Evolutionary conservation across 2,888 invertebrate genomes (phyloP).

Genomic region (Campoplex nolae): DNA sequence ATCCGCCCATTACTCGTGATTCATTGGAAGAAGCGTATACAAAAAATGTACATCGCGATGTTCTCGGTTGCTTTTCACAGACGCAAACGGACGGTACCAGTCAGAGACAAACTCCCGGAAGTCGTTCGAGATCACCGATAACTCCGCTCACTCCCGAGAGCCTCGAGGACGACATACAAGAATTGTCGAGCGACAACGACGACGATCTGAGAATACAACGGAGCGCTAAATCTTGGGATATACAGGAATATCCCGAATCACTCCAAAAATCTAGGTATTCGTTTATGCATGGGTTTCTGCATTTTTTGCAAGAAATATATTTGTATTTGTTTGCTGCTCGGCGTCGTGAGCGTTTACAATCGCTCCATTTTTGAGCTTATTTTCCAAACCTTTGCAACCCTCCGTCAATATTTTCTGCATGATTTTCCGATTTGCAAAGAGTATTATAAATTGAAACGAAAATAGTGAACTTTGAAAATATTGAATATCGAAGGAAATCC

Average conservation of each 20-base stretch:
- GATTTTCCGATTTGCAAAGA: too few species aligned
- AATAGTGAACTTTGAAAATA: background rate
- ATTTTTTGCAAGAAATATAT: too few species aligned
- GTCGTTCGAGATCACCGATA: conserved; percentile 77
- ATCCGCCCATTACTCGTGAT: conserved; percentile 30
- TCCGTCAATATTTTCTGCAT: too few species aligned
- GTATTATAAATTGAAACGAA: background rate
- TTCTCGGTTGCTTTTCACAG: conserved; percentile 35
- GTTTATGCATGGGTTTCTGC: background rate
- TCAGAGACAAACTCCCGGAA: conserved; percentile 78
- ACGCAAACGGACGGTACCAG: conserved; percentile 81
- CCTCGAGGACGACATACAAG: conserved; percentile 75
- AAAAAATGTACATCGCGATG: background rate
- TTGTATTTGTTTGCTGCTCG: too few species aligned
- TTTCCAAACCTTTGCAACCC: too few species aligned
- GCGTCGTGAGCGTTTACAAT: too few species aligned
- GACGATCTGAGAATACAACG: conserved; percentile 72
- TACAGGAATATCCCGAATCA: conserved; percentile 73
- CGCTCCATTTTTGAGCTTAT: too few species aligned
- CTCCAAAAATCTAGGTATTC: conserved; percentile 75
- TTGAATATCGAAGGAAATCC: conserved; percentile 48
- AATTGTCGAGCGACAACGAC: conserved; percentile 78
- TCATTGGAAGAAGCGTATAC: conserved; percentile 30
- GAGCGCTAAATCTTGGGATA: conserved; percentile 74
- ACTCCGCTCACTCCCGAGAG: conserved; percentile 79